These are phyloP conservation scores for Nyctibius grandis DNA, from an alignment of 2,797 vertebrate species.

Conservation along the genomic window DNA sequence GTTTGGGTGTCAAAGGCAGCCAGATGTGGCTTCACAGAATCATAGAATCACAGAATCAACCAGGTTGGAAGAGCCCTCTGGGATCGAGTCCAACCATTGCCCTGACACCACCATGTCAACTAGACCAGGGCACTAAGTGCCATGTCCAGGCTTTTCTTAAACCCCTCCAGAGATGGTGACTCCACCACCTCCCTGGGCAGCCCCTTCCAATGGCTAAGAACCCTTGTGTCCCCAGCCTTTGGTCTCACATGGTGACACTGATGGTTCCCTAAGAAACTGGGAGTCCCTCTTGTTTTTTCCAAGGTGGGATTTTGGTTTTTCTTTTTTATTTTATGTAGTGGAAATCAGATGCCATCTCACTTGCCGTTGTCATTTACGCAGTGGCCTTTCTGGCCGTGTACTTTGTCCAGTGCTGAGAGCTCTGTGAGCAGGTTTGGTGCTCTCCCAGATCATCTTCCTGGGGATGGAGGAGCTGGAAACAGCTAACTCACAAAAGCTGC, in stretches of 20 bases:
- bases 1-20: background rate
- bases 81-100: no score
- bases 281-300: rapidly evolving
- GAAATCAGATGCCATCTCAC: background rate
- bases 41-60: no score
- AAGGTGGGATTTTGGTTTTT: background rate
- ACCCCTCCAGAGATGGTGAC: no score
- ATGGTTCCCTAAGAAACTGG: background rate
- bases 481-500: background rate
- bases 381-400: background rate
- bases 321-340: no score
- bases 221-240: background rate
- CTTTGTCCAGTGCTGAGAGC: background rate
- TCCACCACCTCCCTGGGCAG: no score
- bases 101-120: no score
- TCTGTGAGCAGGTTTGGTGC: background rate
- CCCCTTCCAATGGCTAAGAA: no score
- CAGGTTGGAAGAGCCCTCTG: no score
- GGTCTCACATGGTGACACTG: background rate
- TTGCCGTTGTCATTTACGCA: rapidly evolving
- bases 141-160: no score
- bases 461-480: background rate
- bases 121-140: no score
- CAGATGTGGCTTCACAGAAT: background rate
- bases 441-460: background rate